A percentile compares a stretch with the other conserved stretches of the same genome.
phyloP scores from a whole-genome alignment of 2,113 vertebrate genomes.

The Eulemur macaco region DNA sequence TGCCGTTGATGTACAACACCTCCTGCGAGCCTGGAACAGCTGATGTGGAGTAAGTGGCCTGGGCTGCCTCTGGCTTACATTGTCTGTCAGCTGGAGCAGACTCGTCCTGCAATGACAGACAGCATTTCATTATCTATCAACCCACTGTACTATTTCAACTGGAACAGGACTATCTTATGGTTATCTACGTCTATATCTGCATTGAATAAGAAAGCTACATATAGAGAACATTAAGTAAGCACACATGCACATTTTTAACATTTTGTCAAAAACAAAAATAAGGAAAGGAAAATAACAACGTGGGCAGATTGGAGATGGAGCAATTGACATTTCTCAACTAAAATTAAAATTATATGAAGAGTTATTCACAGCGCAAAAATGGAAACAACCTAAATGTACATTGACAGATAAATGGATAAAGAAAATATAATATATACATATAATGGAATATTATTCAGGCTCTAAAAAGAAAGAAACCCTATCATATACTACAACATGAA shows the following conservation, averaged over 20 bases:
- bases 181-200: not conserved
- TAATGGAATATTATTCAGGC: not conserved
- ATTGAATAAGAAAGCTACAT: not conserved
- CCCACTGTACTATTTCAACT: not conserved
- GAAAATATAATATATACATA: not conserved
- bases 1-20: constrained; percentile 91
- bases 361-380: not conserved
- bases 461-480: not conserved
- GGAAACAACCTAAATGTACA: not conserved
- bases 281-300: not conserved
- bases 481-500: not conserved
- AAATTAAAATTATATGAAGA: constrained; percentile 17
- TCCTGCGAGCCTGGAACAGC: constrained; percentile 89
- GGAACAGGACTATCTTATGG: not conserved
- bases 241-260: constrained; percentile 15
- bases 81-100: constrained; percentile 86
- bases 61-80: constrained; percentile 87
- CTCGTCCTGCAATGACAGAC: constrained; percentile 85
- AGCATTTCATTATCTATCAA: constrained; percentile 28
- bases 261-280: constrained; percentile 34
- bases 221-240: constrained; percentile 10
- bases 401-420: not conserved
- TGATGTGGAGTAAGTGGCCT: constrained; percentile 86
- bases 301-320: not conserved
- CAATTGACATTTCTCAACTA: not conserved